Conservation (phyloP, 1,140 invertebrate genomes). For the Drosophila carrolli region DNA sequence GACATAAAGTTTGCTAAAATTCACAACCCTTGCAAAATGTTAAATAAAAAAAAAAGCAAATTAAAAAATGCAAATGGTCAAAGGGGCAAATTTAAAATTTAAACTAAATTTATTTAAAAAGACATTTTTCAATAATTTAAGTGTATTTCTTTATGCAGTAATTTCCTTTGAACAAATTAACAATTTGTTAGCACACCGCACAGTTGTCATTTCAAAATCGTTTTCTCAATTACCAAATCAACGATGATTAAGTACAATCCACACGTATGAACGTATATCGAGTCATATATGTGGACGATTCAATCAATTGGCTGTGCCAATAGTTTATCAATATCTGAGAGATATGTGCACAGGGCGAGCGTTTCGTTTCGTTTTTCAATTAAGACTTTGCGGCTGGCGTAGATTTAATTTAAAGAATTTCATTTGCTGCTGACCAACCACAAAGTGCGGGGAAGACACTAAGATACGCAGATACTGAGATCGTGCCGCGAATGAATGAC, state of each 20-base stretch:
- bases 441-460: conserved; percentile 17
- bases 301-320: conserved; percentile 60
- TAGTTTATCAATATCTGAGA: conserved; percentile 44
- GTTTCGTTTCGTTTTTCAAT: conserved; percentile 47
- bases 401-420: conserved; percentile 77
- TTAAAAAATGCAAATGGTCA: too few relatives aligned
- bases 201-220: conserved; percentile 12
- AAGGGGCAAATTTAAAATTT: too few relatives aligned
- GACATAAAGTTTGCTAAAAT: too few relatives aligned
- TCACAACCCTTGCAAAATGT: too few relatives aligned
- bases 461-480: conserved; percentile 19
- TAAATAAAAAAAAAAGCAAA: too few relatives aligned
- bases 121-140: too few relatives aligned
- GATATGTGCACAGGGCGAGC: conserved; percentile 10
- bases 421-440: conserved; percentile 51
- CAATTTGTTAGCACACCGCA: conserved; percentile 24
- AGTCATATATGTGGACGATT: conserved; percentile 3
- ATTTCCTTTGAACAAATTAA: conserved; percentile 13
- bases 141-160: conserved; percentile 3
- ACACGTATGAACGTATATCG: conserved; percentile 18
- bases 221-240: conserved; percentile 49
- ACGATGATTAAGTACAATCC: conserved; percentile 46
- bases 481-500: conserved; percentile 66
- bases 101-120: too few relatives aligned
- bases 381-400: conserved; percentile 37